Base-by-base conservation (phyloP, 2,888 invertebrate genomes). In the Thecocarcelia acutangulata region DNA sequence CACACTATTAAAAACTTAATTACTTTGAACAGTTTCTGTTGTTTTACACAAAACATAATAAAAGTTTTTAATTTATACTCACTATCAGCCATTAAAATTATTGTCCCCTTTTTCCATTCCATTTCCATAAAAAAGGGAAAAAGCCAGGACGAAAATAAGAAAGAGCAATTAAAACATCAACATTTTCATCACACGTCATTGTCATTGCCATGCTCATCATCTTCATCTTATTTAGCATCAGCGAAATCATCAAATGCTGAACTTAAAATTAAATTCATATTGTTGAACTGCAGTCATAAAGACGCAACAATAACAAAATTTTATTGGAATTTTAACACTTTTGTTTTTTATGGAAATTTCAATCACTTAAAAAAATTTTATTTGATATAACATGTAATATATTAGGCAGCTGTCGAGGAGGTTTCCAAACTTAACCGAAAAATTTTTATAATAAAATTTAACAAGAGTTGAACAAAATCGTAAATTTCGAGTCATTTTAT, bases 401-500 rank as follows among this genome's bases (percentile, higher is more conserved):
- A 37, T 64, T 64, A 46, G 64, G 70, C 44, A 70, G 63, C 44
- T 74, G 50, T 2, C 64, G 56, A 0, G 50, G 24, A 28, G 46
- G 6, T 24, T 8, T 50, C 63, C 44, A 42, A 74, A 46, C 54
- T 40, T 46, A 73, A 24, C 11, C 42, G 28, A 46, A 17, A 77
- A 42, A 61, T 13, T 52, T 40, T 46, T 48, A 44, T 40, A 63
- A 48, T 56, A 64, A 40, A 54, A 50, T n/a, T 28, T 68, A 40
- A 56, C 56, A 58, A 33, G 19, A 33, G 61, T 13, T 44, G 21
- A 40, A 44, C 63, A 86, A 64, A 86, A 86, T 88, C 90, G 87
- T 89, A 90, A 90, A 89, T 90, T 90, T 6, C 33, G 33, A 1
- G 8, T 33, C 88, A 88, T 89, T 90, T 90, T 88, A 90, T 90